Base-by-base conservation (phyloP, 2,888 invertebrate species). In the Dicranocentrus wangi region DNA sequence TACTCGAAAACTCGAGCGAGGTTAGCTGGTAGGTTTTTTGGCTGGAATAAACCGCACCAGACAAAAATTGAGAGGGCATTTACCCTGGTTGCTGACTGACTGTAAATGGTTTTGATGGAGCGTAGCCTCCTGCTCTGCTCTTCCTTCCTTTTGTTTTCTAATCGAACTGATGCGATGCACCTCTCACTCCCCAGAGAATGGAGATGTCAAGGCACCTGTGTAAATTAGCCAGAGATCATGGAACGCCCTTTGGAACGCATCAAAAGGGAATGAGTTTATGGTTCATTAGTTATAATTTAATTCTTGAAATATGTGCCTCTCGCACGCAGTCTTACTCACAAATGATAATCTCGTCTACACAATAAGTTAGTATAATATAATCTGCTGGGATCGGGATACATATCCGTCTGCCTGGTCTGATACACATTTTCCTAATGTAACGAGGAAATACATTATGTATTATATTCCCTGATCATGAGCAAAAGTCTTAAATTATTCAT, bases 211-310 rank as follows among this genome's bases (percentile, higher is more conserved):
- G n/a, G 55, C 76, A 76, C 76, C 68, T 76, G 76, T 63, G 73
- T 28, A 42, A 58, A 58, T 53, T 73, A 25, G 19, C 25, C 1
- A 27, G 17, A 1, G 15, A 13, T 43, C 42, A 43, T 63, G 70
- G 42, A 76, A 76, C 68, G 76, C 76, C 76, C 76, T 76, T 77
- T 51, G 63, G 63, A 43, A 47, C 53, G 55, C 65, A 71, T 71
- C 78, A 78, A 61, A 27, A 27, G 15, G n/a, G 65, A 71, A 78
- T 71, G 78, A 70, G 72, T 68, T 79, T 39, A 79, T 79, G 79
- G 58, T 61, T 72, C 79, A 79, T 68, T 79, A 79, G 72, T 25
- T 60, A 66, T 72, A 79, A 79, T 79, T 79, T 79, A 79, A 79
- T 79, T 79, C 79, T 60, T 79, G 79, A 79, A 72, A 79, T 72